Base-by-base conservation (phyloP, 2,888 invertebrate species). In the Tipula confusa region DNA sequence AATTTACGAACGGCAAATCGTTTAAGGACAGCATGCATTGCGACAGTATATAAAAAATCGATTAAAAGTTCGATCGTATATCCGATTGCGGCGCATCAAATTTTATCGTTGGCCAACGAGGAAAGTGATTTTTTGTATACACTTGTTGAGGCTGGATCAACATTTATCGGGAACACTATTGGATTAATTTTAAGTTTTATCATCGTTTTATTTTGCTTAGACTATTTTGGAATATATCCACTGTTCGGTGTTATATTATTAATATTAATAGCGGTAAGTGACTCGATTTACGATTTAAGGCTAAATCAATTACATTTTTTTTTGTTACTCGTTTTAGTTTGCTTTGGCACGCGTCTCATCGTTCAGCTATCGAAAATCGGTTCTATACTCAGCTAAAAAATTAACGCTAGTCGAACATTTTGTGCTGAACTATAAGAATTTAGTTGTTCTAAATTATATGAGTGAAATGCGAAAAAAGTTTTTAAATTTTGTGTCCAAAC, bases 1-100 rank as follows among this genome's bases (percentile, higher is more conserved):
- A 85, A 85, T 84, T 84, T 85, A 11, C 15, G 85, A 18, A 84
- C 85, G 5, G 84, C 85, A 48, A 83, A 79, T 29, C 18, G 85
- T 43, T 82, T 85, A 18, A 15, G 85, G 15, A 84, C 84, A 0
- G 85, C 84, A 28, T 82, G 84, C n/a, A 80, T 85, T 15, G 29
- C 85, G 64, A 83, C 85, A n/a, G 38, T 83, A 7, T 85, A 83
- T 83, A 83, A 83, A 36, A 84, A 83, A 79, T 48, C 83, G 13
- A 81, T 85, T 6, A 84, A 85, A 24, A 84, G 84, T 38, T 84
- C 84, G n/a, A 83, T 84, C 28, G 79, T 83, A 13, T 83, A 85
- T 82, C 83, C 84, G 15, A 84, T 84, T 31, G 36, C 84, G 81
- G 38, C 84, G 1, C 84, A 43, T 43, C 43, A 83, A 29, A 36